Evolutionary conservation across 2,888 invertebrate genomes (phyloP).

Genomic region (Metacarcinus magister): DNA sequence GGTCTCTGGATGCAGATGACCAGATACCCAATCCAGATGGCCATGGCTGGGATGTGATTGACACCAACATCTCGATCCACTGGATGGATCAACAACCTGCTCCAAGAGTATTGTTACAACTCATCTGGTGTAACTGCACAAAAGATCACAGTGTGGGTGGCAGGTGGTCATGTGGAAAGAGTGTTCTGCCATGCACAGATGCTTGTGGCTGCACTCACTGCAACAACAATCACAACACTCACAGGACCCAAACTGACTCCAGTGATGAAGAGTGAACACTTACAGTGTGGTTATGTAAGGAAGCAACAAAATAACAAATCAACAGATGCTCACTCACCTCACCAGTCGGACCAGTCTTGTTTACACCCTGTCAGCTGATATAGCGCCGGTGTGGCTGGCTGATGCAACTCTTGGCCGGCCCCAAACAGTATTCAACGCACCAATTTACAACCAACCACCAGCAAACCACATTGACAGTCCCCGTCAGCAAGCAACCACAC

Average conservation of each 20-base stretch:
- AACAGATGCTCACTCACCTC: too few relatives aligned
- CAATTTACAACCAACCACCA: too few relatives aligned
- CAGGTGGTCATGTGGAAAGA: slow-evolving; percentile 50
- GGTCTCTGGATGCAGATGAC: too few relatives aligned
- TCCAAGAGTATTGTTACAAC: slow-evolving; percentile 37
- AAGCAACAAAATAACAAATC: too few relatives aligned
- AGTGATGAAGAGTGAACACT: slow-evolving; percentile 52
- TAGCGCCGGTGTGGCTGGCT: slow-evolving; percentile 6
- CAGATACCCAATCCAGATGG: slow-evolving; percentile 52
- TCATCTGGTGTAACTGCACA: slow-evolving; percentile 54
- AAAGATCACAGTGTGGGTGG: slow-evolving; percentile 44
- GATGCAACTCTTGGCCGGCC: neutral
- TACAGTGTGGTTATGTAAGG: neutral
- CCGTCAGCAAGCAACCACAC: too few relatives aligned
- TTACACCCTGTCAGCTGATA: too few relatives aligned
- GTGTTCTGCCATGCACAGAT: neutral
- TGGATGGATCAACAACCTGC: too few relatives aligned
- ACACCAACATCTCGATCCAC: slow-evolving; percentile 43
- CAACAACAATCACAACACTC: slow-evolving; percentile 27
- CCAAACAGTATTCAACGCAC: too few relatives aligned
- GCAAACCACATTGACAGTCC: too few relatives aligned
- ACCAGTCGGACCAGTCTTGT: too few relatives aligned
- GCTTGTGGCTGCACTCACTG: neutral
- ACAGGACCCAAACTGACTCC: slow-evolving; percentile 11
- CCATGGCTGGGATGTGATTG: slow-evolving; percentile 32